Percentiles rank a stretch among this genome's conserved stretches.
Conservation (phyloP, 2,797 vertebrate genomes). For the Sebastes kiyomatsui region DNA sequence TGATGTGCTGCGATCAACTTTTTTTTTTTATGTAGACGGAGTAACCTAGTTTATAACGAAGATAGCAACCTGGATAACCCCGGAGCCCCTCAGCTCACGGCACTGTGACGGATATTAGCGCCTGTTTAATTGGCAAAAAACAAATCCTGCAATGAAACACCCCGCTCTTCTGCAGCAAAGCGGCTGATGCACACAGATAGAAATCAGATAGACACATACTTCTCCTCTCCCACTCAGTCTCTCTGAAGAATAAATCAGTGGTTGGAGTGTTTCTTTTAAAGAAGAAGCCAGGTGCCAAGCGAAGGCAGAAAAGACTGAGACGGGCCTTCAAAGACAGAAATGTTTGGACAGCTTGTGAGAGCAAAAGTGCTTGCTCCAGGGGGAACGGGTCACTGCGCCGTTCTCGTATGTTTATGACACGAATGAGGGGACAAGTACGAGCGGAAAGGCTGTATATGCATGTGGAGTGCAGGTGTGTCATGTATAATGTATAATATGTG, state of each 20-base stretch:
- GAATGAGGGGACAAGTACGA: slow-evolving; percentile 1
- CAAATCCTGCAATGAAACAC: slow-evolving; percentile 40
- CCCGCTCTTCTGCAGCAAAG: slow-evolving; percentile 18
- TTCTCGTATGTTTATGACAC: slow-evolving; percentile 24
- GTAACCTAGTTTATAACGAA: slow-evolving; percentile 65
- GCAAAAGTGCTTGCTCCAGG: slow-evolving; percentile 34
- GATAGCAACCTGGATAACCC: slow-evolving; percentile 43
- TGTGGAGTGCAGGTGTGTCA: slow-evolving; percentile 32
- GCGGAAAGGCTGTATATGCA: slow-evolving; percentile 21
- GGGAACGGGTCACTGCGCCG: slow-evolving; percentile 38
- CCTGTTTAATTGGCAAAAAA: slow-evolving; percentile 65
- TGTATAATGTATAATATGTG: slow-evolving; percentile 50
- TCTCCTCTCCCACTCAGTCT: slow-evolving; percentile 30
- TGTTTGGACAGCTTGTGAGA: slow-evolving; percentile 61
- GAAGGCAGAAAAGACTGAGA: slow-evolving; percentile 38
- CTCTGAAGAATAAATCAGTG: slow-evolving; percentile 54
- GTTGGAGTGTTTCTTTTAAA: slow-evolving; percentile 39
- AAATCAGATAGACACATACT: background rate
- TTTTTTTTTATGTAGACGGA: slow-evolving; percentile 47
- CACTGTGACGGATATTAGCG: slow-evolving; percentile 38
- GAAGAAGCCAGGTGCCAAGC: slow-evolving; percentile 42
- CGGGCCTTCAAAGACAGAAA: slow-evolving; percentile 44
- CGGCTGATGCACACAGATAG: slow-evolving; percentile 4
- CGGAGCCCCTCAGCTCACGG: slow-evolving; percentile 24
- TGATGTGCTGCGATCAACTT: slow-evolving; percentile 56